phyloP scores from a whole-genome alignment of 2,888 invertebrate species.

The Scaptomyza caliginosa region DNA sequence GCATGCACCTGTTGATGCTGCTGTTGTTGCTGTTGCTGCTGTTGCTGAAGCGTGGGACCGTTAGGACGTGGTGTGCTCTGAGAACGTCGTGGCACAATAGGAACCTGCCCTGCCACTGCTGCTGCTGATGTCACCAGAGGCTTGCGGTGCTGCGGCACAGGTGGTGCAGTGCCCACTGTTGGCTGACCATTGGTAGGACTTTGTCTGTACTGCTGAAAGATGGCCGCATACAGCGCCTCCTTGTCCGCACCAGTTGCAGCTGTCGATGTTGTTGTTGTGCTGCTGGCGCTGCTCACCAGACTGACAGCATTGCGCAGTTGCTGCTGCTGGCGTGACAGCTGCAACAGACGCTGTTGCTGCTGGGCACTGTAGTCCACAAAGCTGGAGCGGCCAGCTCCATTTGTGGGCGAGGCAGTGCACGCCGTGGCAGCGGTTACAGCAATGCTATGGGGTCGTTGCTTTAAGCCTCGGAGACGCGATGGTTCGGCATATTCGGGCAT shows the following conservation, averaged over 20 bases:
- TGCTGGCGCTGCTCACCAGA: conserved; percentile 43
- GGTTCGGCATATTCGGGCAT: conserved; percentile 82
- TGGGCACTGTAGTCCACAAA: conserved; percentile 78
- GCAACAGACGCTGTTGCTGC: conserved; percentile 80
- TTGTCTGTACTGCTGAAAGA: conserved; percentile 82
- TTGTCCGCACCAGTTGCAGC: conserved; percentile 68
- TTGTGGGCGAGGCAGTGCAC: conserved; percentile 38
- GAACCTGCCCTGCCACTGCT: conserved; percentile 24
- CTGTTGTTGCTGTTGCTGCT: conserved; percentile 39
- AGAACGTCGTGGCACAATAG: conserved; percentile 82
- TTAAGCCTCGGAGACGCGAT: conserved; percentile 77
- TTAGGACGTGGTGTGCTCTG: conserved; percentile 83
- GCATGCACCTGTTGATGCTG: conserved; percentile 3
- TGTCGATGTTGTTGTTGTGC: conserved; percentile 42
- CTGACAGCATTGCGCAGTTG: conserved; percentile 78
- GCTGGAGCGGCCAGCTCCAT: conserved; percentile 49
- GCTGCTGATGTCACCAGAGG: conserved; percentile 14
- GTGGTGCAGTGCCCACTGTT: conserved; percentile 44
- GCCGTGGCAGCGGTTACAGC: conserved; percentile 83
- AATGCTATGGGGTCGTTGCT: conserved; percentile 87
- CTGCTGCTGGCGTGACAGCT: conserved; percentile 79
- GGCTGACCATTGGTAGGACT: conserved; percentile 73
- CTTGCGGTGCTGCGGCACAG: conserved; percentile 76
- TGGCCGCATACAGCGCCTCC: conserved; percentile 81
- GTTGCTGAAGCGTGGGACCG: conserved; percentile 39